Conservation (phyloP, 2,797 vertebrate genomes). For the Channa striata region DNA sequence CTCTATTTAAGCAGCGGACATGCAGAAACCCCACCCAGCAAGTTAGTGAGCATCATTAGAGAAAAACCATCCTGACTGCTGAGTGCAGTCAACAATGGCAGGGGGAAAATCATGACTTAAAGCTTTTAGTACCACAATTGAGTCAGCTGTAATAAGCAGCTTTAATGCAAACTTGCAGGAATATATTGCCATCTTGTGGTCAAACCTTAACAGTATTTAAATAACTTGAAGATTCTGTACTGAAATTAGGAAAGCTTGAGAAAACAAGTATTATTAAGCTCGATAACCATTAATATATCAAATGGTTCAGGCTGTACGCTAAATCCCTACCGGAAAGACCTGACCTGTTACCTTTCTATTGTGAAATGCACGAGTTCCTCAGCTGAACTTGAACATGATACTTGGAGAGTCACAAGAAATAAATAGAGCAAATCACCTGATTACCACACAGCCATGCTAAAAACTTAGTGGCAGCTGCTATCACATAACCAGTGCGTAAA, state of each 20-base stretch:
- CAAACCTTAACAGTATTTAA: not conserved
- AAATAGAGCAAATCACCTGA: constrained; percentile 68
- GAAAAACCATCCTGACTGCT: constrained; percentile 24
- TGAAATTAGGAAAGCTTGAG: not conserved
- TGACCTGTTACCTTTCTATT: constrained; percentile 5
- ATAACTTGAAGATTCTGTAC: not conserved
- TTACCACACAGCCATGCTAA: constrained; percentile 23
- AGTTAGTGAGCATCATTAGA: constrained; percentile 23
- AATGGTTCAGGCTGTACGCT: constrained; percentile 1
- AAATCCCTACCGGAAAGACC: not conserved
- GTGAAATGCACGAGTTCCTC: constrained; percentile 17
- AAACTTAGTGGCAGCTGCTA: constrained; percentile 30
- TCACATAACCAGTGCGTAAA: not conserved
- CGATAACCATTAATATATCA: not conserved
- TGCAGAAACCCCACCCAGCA: constrained; percentile 33
- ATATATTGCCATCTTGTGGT: constrained; percentile 68
- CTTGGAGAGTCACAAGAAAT: constrained; percentile 56
- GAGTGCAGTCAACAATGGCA: constrained; percentile 12
- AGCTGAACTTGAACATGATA: constrained; percentile 51
- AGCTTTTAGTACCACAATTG: not conserved
- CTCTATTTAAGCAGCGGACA: constrained; percentile 21
- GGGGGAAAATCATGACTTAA: constrained; percentile 10
- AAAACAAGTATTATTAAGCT: not conserved
- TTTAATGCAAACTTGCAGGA: constrained; percentile 1
- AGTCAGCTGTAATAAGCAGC: constrained; percentile 2